Evolutionary conservation across 1,140 invertebrate genomes (phyloP), one percentile per base, ranked within the genome.

Genomic region (Planococcus citri): DNA sequence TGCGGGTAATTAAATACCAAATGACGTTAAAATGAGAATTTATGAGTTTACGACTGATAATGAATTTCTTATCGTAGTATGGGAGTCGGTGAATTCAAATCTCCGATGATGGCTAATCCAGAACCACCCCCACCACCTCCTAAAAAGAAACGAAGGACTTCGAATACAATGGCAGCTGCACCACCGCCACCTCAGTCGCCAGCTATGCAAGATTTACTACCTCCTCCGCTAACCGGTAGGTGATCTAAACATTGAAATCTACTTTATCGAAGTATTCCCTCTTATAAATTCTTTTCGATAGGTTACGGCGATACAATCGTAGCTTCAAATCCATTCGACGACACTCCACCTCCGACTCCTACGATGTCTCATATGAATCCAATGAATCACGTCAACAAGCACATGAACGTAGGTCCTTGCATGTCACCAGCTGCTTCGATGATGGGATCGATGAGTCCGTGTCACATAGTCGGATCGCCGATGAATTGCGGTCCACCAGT

Each of bases 251-350:
- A n/a, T 38, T n/a, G 29, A 33, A 33, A 33, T 6, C 12, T 68
- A 6, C 2, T 68, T 68, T 27, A 68, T 22, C 17, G 17, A 68
- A 24, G 2, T 68, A 24, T 6, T 17, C 12, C 9, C 60, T 24
- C 17, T 68, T 10, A 29, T 37, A 27, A 20, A 12, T 21, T 1
- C 4, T 9, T 9, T 9, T 17, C 6, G 17, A 51, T 75, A 76
- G 79, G 90, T 68, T 94, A 92, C 79, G 92, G 92, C 51, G 92
- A 95, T 76, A 95, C 92, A 60, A 94, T 97, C 76, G 86, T 95
- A 72, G 94, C 92, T 37, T 94, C 90, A 69, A 96, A 96, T 81
- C 94, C 94, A 27, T 96, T 97, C 80, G 94, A 97, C 79, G 94
- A 97, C 76, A 91, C 88, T 12, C 90, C 92, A 24, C 86, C 79